phyloP scores from a whole-genome alignment of 2,888 invertebrate genomes.

The Rhorus exstirpatorius region DNA sequence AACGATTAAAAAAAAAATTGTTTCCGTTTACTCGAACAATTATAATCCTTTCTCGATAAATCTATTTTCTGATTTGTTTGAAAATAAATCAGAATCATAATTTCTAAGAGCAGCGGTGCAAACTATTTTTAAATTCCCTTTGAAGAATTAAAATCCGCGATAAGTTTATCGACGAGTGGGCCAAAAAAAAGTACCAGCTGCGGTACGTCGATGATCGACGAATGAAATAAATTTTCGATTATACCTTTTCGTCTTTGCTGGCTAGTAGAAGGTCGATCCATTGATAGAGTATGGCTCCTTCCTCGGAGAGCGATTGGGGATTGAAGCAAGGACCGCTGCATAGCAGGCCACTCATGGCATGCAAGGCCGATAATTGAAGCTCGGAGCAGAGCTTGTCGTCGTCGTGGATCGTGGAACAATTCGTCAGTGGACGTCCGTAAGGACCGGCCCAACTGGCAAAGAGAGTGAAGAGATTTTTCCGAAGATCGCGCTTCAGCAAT shows the following conservation, averaged over 20 bases:
- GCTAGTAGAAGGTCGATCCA: constrained; percentile 97
- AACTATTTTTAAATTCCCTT: constrained; percentile 15
- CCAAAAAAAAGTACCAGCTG: background rate
- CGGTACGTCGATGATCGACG: background rate
- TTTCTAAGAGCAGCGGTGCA: background rate
- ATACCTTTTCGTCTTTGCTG: constrained; percentile 94
- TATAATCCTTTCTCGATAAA: too few species aligned
- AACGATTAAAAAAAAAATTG: too few species aligned
- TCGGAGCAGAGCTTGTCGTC: constrained; percentile 85
- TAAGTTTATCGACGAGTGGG: too few species aligned
- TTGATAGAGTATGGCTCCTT: constrained; percentile 95
- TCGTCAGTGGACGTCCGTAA: constrained; percentile 90
- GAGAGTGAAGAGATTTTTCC: constrained; percentile 95
- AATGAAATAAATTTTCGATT: constrained; percentile 17
- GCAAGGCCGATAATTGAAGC: constrained; percentile 87
- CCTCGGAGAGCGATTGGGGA: constrained; percentile 93
- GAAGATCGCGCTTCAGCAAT: constrained; percentile 94
- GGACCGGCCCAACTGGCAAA: constrained; percentile 98
- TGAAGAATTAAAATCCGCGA: background rate
- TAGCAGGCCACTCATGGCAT: constrained; percentile 98
- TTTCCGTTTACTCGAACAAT: too few species aligned
- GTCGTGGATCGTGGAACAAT: constrained; percentile 78
- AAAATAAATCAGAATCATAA: background rate
- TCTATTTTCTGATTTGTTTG: too few species aligned
- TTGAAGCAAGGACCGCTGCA: constrained; percentile 99